These are phyloP conservation scores for Acanthurus lineatus DNA, from an alignment of 2,797 vertebrate genomes.

Conservation along the genomic window DNA sequence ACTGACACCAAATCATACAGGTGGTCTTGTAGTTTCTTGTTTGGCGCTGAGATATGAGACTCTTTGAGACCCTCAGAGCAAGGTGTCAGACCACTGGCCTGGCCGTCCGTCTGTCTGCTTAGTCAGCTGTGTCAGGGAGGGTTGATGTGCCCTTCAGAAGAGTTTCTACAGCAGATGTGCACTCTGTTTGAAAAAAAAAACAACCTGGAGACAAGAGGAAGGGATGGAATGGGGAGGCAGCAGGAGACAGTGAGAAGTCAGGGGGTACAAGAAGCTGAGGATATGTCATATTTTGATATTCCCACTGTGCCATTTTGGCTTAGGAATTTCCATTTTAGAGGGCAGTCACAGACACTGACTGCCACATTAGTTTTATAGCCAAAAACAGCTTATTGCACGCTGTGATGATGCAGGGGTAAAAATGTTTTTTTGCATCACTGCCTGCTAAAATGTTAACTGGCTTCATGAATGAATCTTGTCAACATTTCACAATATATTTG, in stretches of 20 bases:
- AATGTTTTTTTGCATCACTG: slow-evolving; percentile 32
- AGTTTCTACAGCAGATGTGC: slow-evolving; percentile 66
- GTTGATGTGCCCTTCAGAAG: slow-evolving; percentile 61
- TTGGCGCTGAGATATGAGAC: neutral
- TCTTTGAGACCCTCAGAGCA: neutral
- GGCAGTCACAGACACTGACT: slow-evolving; percentile 66
- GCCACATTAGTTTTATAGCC: slow-evolving; percentile 68
- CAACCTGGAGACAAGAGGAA: slow-evolving; percentile 44
- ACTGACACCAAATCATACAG: neutral
- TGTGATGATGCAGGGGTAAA: slow-evolving; percentile 17
- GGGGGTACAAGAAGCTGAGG: slow-evolving; percentile 26
- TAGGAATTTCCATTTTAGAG: slow-evolving; percentile 79
- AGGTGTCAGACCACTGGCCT: slow-evolving; percentile 19
- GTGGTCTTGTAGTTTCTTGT: neutral
- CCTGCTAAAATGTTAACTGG: slow-evolving; percentile 46
- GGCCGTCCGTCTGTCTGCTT: slow-evolving; percentile 43
- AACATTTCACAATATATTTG: slow-evolving; percentile 12
- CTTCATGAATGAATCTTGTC: slow-evolving; percentile 35
- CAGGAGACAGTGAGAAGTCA: slow-evolving; percentile 15
- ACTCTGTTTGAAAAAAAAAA: slow-evolving; percentile 43
- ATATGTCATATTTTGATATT: slow-evolving; percentile 73
- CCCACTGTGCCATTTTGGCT: slow-evolving; percentile 71
- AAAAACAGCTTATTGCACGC: slow-evolving; percentile 64
- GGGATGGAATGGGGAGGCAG: slow-evolving; percentile 1
- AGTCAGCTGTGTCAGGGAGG: slow-evolving; percentile 54